Percentiles rank a stretch among this genome's conserved stretches.
Evolutionary conservation across 2,113 vertebrate species (phyloP).

Genomic region (Eidolon helvum): DNA sequence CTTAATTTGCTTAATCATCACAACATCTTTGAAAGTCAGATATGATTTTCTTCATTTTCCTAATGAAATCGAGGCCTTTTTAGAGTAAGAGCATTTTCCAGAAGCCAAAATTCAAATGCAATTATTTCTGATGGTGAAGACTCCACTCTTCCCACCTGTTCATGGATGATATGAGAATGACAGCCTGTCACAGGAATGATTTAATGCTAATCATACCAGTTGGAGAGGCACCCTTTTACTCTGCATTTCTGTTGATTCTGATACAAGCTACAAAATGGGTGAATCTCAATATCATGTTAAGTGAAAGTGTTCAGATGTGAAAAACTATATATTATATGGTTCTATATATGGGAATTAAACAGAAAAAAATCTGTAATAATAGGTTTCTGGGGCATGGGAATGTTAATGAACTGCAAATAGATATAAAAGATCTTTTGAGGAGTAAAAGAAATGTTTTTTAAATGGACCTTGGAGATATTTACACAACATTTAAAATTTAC

Average conservation of each 20-base stretch:
- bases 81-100: neutral
- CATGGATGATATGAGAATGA: neutral
- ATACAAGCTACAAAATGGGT: neutral
- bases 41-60: neutral
- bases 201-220: neutral
- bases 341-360: neutral
- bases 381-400: neutral
- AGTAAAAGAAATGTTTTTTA: neutral
- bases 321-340: neutral
- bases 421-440: neutral
- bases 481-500: neutral
- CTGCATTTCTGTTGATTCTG: neutral
- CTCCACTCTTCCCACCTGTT: neutral
- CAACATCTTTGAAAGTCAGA: neutral
- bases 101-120: neutral
- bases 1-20: neutral
- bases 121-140: neutral
- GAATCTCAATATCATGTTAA: neutral
- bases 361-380: neutral
- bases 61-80: neutral
- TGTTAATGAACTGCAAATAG: neutral
- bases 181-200: neutral
- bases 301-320: neutral
- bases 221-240: neutral
- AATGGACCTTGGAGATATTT: neutral